Percentiles rank a stretch among this genome's conserved stretches.
Evolutionary conservation across 2,113 vertebrate species (phyloP).

Genomic region (Myiozetetes cayanensis): DNA sequence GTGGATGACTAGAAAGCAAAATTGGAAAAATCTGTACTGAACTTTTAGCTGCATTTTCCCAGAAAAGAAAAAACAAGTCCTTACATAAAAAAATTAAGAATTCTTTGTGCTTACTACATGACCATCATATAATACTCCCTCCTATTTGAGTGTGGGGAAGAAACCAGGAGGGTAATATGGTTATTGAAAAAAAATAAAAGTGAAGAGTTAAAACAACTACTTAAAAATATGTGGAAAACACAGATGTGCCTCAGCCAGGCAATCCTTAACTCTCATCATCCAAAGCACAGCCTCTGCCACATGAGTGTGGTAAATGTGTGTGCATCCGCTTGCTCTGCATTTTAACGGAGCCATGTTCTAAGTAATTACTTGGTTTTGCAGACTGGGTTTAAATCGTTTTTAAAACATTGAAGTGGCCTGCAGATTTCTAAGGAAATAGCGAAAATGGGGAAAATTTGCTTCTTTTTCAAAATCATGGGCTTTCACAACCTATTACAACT

Average conservation of each 20-base stretch:
- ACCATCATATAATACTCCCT: neutral
- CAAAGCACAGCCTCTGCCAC: neutral
- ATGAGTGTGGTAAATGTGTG: accelerated
- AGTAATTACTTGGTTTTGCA: neutral
- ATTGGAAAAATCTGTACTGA: neutral
- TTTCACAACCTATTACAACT: neutral
- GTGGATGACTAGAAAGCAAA: neutral
- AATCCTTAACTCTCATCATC: neutral
- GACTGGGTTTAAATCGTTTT: neutral
- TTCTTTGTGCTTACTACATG: neutral
- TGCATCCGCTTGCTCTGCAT: neutral
- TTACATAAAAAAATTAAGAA: neutral
- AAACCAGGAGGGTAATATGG: neutral
- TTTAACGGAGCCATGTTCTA: neutral
- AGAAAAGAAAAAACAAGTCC: neutral
- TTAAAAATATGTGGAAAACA: neutral
- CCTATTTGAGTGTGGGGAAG: neutral
- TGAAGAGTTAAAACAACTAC: neutral
- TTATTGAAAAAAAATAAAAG: neutral
- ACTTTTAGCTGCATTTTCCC: neutral
- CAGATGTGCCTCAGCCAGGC: neutral
- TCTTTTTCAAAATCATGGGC: neutral
- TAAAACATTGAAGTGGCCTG: neutral
- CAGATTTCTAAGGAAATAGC: neutral
- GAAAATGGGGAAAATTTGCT: accelerated